Base-by-base conservation (phyloP, 2,888 invertebrate species). In the Lumbricus terrestris region DNA sequence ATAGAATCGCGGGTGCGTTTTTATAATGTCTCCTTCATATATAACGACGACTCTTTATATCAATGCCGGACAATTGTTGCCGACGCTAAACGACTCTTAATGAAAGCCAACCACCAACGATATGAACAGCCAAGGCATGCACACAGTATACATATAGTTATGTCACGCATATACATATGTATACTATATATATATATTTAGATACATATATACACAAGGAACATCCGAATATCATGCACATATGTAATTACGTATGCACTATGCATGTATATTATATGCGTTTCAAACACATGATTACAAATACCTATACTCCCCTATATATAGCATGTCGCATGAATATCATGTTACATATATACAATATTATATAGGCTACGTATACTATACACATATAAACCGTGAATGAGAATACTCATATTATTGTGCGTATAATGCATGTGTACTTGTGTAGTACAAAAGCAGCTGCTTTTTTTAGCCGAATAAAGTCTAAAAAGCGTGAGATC, bases 41-140 rank as follows among this genome's bases (percentile, higher is more conserved):
- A n/a, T n/a, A n/a, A n/a, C n/a, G 69, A 69, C 69, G n/a, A 69
- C 69, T 69, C 69, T 69, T 69, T n/a, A n/a, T n/a, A 69, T 69
- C 69, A 69, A n/a, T n/a, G 69, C 69, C 69, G 29, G 69, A 69
- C 69, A n/a, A 69, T 69, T 29, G 69, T 69, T 13, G 69, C n/a
- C 69, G 69, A n/a, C 69, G 69, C 69, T 69, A 69, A 69, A 69
- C n/a, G 69, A n/a, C 69, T 1, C 69, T 29, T 69, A 69, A 69
- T 69, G 69, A 69, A 69, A n/a, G 11, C 69, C 69, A 69, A 69
- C 69, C 69, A 69, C 69, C 69, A 69, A 69, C 69, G 42, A 6
- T 42, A 42, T 23, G 6, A 23, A 54, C 23, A 69, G 69, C 69
- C 54, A 29, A 54, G 69, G 8, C n/a, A n/a, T n/a, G n/a, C 29